Base-by-base conservation (phyloP, 2,113 vertebrate species). In the Trinectes maculatus region DNA sequence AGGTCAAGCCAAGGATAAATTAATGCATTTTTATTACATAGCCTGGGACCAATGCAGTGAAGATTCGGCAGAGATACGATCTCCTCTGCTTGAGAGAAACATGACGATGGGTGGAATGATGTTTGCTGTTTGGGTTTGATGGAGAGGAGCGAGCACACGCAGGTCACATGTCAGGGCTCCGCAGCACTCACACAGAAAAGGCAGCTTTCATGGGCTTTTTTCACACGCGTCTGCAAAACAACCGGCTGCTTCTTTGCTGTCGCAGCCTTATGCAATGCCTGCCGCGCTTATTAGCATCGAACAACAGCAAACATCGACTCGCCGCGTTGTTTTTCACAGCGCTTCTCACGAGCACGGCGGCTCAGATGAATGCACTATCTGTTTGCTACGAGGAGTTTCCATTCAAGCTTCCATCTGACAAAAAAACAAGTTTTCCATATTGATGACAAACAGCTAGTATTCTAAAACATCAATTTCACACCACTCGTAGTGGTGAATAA, bases 151-250 rank as follows among this genome's bases (percentile, higher is more conserved):
- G 65, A 73, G 55, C 43, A 44, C 21, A 42, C 77, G 59, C 36
- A 44, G 78, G 84, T 91, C 91, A 90, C 88, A 85, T 91, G 90
- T 63, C 63, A 64, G 21, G 65, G 59, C 55, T 46, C 39, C 55
- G 33, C 59, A 39, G 21, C 59, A 70, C 58, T 3, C 56, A 67
- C 56, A 83, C 61, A 89, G 89, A 76, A 88, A 92, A 87, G 73
- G 81, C 68, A 12, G 80, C 84, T 83, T 91, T 93, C 85, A 89
- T 82, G 43, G 77, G 77, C 52, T 53, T 69, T 67, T n/a, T 74
- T 74, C 51, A 71, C 67, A 85, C 73, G 71, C 56, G 65, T 64
- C 73, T 62, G 69, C 65, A 53, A 81, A 87, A 89, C 81, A 85
- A 87, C 72, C 22, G 63, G 44, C 69, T 16, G 12, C 40, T 79